phyloP scores from a whole-genome alignment of 2,888 invertebrate species.

The Smittia aterrima region DNA sequence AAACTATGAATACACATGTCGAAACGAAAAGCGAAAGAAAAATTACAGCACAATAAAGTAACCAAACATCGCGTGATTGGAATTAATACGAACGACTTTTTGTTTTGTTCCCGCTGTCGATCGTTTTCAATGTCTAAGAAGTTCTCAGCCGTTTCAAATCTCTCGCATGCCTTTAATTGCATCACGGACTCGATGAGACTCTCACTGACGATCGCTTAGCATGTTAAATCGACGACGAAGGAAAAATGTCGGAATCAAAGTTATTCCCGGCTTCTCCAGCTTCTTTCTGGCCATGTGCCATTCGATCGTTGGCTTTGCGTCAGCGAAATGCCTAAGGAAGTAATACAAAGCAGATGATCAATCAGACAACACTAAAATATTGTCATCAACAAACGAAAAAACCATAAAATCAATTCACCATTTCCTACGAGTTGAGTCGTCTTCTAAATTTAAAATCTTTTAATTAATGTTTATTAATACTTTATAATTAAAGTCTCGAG shows the following conservation, averaged over 20 bases:
- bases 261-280: too few relatives aligned
- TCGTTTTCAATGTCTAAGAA: conserved; percentile 9
- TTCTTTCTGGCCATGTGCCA: background rate
- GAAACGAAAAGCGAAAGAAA: background rate
- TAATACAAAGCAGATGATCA: background rate
- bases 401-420: conserved; percentile 16
- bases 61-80: conserved; percentile 33
- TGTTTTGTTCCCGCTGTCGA: conserved; percentile 9
- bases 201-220: too few relatives aligned
- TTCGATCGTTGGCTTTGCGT: background rate
- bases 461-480: conserved; percentile 37
- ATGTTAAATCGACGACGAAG: too few relatives aligned
- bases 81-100: conserved; percentile 13
- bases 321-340: background rate
- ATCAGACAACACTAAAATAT: conserved; percentile 12
- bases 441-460: conserved; percentile 19
- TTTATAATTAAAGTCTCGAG: conserved; percentile 12
- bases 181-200: background rate
- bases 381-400: conserved; percentile 4
- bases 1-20: conserved; percentile 1
- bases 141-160: background rate
- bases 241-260: too few relatives aligned
- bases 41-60: background rate
- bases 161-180: background rate
- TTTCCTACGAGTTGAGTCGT: conserved; percentile 3